A percentile compares a stretch with the other conserved stretches of the same genome.
These are phyloP conservation scores for Mastomys coucha DNA, from an alignment of 2,113 vertebrate species.

Conservation along the genomic window DNA sequence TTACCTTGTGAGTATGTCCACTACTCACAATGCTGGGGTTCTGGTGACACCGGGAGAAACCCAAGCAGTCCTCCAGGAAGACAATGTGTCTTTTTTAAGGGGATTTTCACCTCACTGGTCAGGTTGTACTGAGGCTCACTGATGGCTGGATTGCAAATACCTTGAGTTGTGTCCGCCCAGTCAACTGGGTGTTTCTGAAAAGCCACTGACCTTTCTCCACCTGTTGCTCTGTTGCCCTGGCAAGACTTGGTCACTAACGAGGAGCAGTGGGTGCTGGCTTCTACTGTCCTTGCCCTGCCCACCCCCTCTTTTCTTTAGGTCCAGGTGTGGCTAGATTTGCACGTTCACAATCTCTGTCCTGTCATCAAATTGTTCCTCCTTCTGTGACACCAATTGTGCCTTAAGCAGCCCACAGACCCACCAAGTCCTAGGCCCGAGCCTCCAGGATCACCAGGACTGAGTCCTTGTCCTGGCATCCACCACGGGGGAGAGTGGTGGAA, in stretches of 20 bases:
- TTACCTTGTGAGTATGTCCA: neutral
- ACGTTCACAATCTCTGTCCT: neutral
- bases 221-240: neutral
- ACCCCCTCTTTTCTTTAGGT: neutral
- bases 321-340: neutral
- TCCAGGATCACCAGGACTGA: neutral
- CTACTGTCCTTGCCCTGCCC: neutral
- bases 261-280: neutral
- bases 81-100: neutral
- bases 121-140: neutral
- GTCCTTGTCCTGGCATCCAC: neutral
- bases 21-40: neutral
- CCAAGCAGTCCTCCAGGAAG: neutral
- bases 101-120: neutral
- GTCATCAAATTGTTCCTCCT: neutral
- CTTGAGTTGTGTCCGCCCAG: neutral
- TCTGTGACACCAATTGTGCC: neutral
- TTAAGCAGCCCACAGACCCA: neutral
- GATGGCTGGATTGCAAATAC: neutral
- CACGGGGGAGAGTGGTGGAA: too few species aligned
- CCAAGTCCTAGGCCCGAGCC: neutral
- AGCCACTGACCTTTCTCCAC: neutral
- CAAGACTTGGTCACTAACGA: neutral
- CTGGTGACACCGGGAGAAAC: neutral
- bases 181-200: slow-evolving; percentile 3